Evolutionary conservation across 2,888 invertebrate genomes (phyloP).

Genomic region (Cryptophagus acutangulus): DNA sequence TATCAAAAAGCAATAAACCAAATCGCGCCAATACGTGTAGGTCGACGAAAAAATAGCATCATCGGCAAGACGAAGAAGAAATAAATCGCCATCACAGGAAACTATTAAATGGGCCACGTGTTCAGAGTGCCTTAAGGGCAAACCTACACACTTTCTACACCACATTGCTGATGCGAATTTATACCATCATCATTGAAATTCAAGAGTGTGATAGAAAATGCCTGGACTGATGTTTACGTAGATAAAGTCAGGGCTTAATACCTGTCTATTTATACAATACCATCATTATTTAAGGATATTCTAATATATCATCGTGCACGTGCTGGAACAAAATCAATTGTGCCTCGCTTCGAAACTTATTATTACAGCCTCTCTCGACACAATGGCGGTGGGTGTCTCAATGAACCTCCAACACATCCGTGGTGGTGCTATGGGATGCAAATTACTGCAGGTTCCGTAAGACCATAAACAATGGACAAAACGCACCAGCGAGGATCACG

Average conservation of each 20-base stretch:
- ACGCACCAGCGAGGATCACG: too few relatives aligned
- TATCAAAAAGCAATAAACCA: too few relatives aligned
- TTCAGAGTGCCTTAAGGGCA: constrained; percentile 22
- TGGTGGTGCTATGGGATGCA: constrained; percentile 38
- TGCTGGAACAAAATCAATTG: constrained; percentile 47
- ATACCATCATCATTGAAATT: constrained; percentile 4
- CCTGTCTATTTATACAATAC: constrained; percentile 38
- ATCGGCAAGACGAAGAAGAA: too few relatives aligned
- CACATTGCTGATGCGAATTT: constrained; percentile 6
- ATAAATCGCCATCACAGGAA: constrained; percentile 28
- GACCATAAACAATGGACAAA: constrained; percentile 32
- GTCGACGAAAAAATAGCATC: too few relatives aligned
- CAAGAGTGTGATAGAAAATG: background rate
- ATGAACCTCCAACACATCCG: constrained; percentile 44
- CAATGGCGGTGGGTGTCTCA: constrained; percentile 45
- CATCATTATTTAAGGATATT: constrained; percentile 46
- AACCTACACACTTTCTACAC: constrained; percentile 7
- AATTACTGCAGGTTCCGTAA: constrained; percentile 38
- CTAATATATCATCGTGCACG: constrained; percentile 47
- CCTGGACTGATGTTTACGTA: constrained; percentile 12
- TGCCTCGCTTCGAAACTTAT: constrained; percentile 39
- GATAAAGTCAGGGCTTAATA: constrained; percentile 18
- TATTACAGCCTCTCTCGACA: constrained; percentile 37
- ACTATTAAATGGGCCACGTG: constrained; percentile 32
- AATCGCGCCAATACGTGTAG: too few relatives aligned